Conservation (phyloP, 1,140 invertebrate genomes). For the Hesperophylax magnus region DNA sequence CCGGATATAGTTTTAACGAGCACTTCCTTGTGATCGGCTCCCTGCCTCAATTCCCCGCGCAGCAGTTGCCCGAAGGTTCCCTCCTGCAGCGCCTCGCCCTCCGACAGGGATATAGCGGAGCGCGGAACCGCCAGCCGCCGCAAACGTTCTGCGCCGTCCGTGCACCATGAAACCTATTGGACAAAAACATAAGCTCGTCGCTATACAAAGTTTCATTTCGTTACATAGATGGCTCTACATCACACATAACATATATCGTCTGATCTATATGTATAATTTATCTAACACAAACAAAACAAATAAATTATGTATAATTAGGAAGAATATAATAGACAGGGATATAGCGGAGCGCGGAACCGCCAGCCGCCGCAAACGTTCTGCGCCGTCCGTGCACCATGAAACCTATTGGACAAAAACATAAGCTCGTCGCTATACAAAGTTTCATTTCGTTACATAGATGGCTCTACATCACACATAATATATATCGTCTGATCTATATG, state of each 20-base stretch:
- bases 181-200: slow-evolving; percentile 1
- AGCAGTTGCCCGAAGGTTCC: slow-evolving; percentile 89
- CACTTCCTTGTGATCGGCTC: slow-evolving; percentile 82
- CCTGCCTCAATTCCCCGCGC: slow-evolving; percentile 77
- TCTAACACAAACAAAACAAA: too few species aligned
- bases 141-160: slow-evolving; percentile 77
- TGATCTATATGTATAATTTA: too few species aligned
- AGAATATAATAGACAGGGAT: too few species aligned
- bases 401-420: slow-evolving; percentile 37
- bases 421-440: background rate
- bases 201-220: background rate
- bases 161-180: slow-evolving; percentile 59
- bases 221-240: slow-evolving; percentile 5
- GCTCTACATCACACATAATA: too few species aligned
- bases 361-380: slow-evolving; percentile 78
- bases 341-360: slow-evolving; percentile 77
- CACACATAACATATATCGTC: too few species aligned
- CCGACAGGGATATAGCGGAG: slow-evolving; percentile 73
- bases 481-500: too few species aligned
- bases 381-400: slow-evolving; percentile 68
- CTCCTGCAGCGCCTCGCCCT: slow-evolving; percentile 76
- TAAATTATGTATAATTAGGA: too few species aligned
- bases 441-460: too few species aligned
- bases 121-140: slow-evolving; percentile 77
- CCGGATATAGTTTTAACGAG: slow-evolving; percentile 89